Evolutionary conservation across 2,888 invertebrate genomes (phyloP), one percentile per base, ranked within the genome.

Genomic region (Troides aeacus): DNA sequence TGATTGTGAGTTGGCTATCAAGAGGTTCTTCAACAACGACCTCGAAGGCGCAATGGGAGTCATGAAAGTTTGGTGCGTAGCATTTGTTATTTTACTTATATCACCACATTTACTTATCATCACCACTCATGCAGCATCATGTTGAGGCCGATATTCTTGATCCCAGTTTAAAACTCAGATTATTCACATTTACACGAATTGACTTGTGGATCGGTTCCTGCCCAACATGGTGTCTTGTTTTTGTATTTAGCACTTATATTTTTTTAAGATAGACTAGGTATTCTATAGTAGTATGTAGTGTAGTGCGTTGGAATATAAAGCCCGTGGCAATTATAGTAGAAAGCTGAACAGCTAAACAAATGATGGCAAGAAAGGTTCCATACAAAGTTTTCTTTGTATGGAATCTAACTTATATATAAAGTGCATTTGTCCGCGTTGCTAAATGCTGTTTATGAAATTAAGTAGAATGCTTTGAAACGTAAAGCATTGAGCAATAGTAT

Each of bases 1-100:
- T 66, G 97, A 98, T 79, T 95, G 96, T 18, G 95, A 95, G 80
- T 86, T 93, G 66, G 97, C 98, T 0, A 95, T 98, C n/a, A 94
- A 96, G 81, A 95, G 95, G 77, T 99, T 99, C 86, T 97, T 99
- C 85, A 98, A 98, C 86, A 99, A 99, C 85, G 95, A 96, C 82
- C 97, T 98, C 76, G 93, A 94, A 17, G 95, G 96, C 79, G 98
- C 99, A 0, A 95, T 95, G 84, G 93, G 93, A 68, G 90, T 97
- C 71, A 94, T 98, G 94, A 94, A 94, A 77, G 97, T 97, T 70
- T 96, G 96, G 97, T 96, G 86, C 90, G 93, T 80, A 17, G 23
- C 18, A 5, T 39, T 53, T 53, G 53, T n/a, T 0, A 53, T n/a
- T n/a, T n/a, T n/a, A n/a, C 18, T 53, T 53, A 53, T n/a, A 7